Conservation (phyloP, 2,113 vertebrate genomes). For the Blennius ocellaris region DNA sequence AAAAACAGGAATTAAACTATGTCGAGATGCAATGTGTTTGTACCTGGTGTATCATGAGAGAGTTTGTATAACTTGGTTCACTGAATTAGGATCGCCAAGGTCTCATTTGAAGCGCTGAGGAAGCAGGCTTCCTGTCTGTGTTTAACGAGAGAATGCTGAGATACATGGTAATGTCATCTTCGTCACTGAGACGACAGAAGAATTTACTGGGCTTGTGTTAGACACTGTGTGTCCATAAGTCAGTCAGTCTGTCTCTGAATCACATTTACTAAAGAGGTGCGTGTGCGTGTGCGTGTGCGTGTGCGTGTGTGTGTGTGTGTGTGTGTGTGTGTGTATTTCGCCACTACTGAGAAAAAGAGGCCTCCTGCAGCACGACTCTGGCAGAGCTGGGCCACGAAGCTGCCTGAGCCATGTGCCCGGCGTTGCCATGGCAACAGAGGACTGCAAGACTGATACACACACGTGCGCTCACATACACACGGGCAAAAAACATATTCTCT, state of each 20-base stretch:
- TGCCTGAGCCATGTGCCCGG: slow-evolving; percentile 83
- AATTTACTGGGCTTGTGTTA: slow-evolving; percentile 38
- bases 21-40: slow-evolving; percentile 37
- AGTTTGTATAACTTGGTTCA: slow-evolving; percentile 50
- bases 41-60: slow-evolving; percentile 39
- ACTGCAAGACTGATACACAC: slow-evolving; percentile 79
- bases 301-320: slow-evolving; percentile 7
- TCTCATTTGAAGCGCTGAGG: slow-evolving; percentile 41
- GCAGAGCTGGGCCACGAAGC: slow-evolving; percentile 76
- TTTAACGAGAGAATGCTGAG: slow-evolving; percentile 27
- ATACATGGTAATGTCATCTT: slow-evolving; percentile 26
- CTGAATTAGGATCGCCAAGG: slow-evolving; percentile 54
- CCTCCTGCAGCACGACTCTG: slow-evolving; percentile 81
- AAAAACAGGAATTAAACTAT: slow-evolving; percentile 40
- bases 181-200: slow-evolving; percentile 32
- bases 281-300: slow-evolving; percentile 15
- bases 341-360: slow-evolving; percentile 63
- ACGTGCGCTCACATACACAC: slow-evolving; percentile 5
- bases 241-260: slow-evolving; percentile 52
- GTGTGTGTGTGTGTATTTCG: slow-evolving; percentile 43
- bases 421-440: slow-evolving; percentile 84
- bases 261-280: slow-evolving; percentile 50
- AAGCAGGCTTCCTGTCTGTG: slow-evolving; percentile 35
- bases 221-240: slow-evolving; percentile 47
- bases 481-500: slow-evolving; percentile 62